Evolutionary conservation across 2,888 invertebrate genomes (phyloP).

Genomic region (Sinohyriopsis cumingii): DNA sequence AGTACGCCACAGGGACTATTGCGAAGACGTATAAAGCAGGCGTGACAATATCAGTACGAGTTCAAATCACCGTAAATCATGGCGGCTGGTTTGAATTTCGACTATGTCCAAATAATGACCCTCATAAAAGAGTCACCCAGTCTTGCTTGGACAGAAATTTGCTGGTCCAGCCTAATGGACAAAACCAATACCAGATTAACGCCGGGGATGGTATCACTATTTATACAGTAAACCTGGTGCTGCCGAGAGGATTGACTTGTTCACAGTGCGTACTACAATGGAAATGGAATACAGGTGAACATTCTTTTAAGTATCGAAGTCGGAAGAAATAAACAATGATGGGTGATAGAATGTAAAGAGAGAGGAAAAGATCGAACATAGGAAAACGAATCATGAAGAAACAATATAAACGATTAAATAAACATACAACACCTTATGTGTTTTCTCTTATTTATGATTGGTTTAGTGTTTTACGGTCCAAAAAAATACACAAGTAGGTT

Average conservation of each 20-base stretch:
- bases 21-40: constrained; percentile 51
- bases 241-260: constrained; percentile 32
- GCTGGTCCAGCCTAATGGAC: constrained; percentile 24
- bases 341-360: too few relatives aligned
- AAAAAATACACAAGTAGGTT: too few relatives aligned
- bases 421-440: too few relatives aligned
- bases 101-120: constrained; percentile 49
- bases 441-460: neutral
- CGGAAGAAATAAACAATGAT: too few relatives aligned
- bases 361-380: too few relatives aligned
- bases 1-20: constrained; percentile 56
- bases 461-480: neutral
- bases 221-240: constrained; percentile 17
- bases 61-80: constrained; percentile 64
- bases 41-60: constrained; percentile 47
- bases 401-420: too few relatives aligned
- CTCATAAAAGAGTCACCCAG: constrained; percentile 34
- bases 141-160: constrained; percentile 36
- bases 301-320: too few relatives aligned
- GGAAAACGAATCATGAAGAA: too few relatives aligned
- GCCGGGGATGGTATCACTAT: constrained; percentile 12
- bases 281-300: constrained; percentile 36
- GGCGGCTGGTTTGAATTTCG: constrained; percentile 64
- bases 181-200: constrained; percentile 7
- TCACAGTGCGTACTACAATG: constrained; percentile 35